phyloP scores from a whole-genome alignment of 2,888 invertebrate genomes.

The Operophtera brumata region DNA sequence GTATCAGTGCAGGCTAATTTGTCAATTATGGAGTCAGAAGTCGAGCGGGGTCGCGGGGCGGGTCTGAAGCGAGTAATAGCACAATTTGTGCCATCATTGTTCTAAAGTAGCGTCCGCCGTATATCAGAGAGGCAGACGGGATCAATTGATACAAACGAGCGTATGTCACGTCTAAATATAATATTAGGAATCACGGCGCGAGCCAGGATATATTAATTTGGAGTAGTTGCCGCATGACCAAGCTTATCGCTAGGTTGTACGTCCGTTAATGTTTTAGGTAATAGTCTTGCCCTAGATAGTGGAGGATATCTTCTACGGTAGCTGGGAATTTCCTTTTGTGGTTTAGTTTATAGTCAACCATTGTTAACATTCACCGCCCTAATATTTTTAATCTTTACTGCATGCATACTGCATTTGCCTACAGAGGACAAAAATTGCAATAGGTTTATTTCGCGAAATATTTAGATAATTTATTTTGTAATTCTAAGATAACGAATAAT shows the following conservation, averaged over 20 bases:
- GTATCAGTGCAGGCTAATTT: conserved; percentile 65
- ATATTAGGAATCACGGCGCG: conserved; percentile 81
- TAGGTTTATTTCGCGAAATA: too few relatives aligned
- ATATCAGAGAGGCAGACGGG: conserved; percentile 77
- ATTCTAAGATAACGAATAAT: background rate
- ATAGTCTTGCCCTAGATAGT: conserved; percentile 22
- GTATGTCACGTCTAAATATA: conserved; percentile 81
- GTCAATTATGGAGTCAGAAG: conserved; percentile 60
- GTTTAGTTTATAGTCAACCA: background rate
- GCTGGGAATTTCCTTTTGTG: conserved; percentile 1
- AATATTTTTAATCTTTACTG: too few relatives aligned
- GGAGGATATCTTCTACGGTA: background rate
- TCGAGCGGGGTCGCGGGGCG: conserved; percentile 61
- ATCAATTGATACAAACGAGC: conserved; percentile 81
- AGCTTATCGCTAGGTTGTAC: conserved; percentile 54
- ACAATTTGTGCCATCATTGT: conserved; percentile 79
- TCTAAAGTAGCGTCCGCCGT: conserved; percentile 79
- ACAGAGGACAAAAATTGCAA: too few relatives aligned
- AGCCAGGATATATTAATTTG: conserved; percentile 81
- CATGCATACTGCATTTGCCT: too few relatives aligned
- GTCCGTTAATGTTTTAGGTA: conserved; percentile 38
- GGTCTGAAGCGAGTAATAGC: conserved; percentile 69
- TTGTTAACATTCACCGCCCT: background rate
- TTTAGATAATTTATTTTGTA: too few relatives aligned
- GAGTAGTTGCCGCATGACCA: conserved; percentile 69